These are phyloP conservation scores for Poeciliopsis gracilis DNA, from an alignment of 2,797 vertebrate genomes.

Conservation along the genomic window DNA sequence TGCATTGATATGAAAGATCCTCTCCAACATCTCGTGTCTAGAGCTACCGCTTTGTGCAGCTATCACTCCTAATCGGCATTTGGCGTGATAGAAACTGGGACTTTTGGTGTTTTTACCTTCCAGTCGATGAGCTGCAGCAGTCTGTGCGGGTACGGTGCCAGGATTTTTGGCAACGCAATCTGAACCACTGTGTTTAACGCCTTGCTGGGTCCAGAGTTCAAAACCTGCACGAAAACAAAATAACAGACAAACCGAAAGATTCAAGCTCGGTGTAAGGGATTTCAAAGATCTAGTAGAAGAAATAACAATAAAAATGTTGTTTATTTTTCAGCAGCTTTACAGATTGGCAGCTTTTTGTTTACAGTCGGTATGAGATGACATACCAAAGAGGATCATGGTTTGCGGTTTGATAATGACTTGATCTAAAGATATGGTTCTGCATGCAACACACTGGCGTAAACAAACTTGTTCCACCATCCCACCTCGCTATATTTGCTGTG, in stretches of 20 bases:
- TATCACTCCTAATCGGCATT: neutral
- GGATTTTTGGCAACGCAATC: slow-evolving; percentile 87
- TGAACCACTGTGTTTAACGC: slow-evolving; percentile 84
- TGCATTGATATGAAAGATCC: neutral
- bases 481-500: neutral
- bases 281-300: neutral
- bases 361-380: neutral
- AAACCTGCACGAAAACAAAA: slow-evolving; percentile 79
- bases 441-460: neutral
- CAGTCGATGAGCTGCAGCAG: slow-evolving; percentile 86
- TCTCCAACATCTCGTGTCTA: neutral
- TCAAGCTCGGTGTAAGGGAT: neutral
- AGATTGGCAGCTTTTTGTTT: neutral
- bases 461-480: neutral
- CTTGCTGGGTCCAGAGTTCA: slow-evolving; percentile 89
- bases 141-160: slow-evolving; percentile 79
- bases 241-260: neutral
- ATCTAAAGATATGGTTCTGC: neutral
- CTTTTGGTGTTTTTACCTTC: slow-evolving; percentile 80
- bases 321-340: neutral
- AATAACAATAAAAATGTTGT: neutral
- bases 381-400: neutral
- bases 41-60: neutral
- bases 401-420: neutral
- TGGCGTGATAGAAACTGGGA: neutral